Base-by-base conservation (phyloP, 2,113 vertebrate genomes). In the Xenopus borealis region DNA sequence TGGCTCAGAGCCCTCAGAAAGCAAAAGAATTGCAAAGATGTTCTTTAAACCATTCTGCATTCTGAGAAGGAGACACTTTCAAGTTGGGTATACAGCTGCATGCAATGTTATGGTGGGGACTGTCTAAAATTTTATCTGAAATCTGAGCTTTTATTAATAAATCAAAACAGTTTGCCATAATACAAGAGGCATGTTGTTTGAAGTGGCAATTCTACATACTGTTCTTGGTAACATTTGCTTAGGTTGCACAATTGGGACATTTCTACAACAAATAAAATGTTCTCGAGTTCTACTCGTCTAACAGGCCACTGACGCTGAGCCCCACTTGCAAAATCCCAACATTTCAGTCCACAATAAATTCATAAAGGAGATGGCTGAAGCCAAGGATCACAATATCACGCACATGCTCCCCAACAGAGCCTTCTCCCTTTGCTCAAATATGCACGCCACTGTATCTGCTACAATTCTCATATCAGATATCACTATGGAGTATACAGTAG, bases 121-220 rank as follows among this genome's bases (percentile, higher is more conserved):
- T 47, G 72, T 61, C 72, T 66, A n/a, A 66, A 27, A 45, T 68
- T 74, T 75, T 68, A 67, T 75, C 72, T 68, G 61, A 57, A 68
- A 75, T 75, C 65, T 75, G 65, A 53, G 45, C 72, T 68, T 75
- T 75, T 75, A 75, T 68, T 75, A 75, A 75, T 68, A 59, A 68
- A 75, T 14, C 47, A 45, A 45, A 66, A 57, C 63, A 44, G 50
- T 65, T 65, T 50, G 18, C 23, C 65, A 74, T 74, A 74, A 74
- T 44, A 52, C 57, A 58, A 75, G 65, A 75, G 52, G 72, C 33
- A 68, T 75, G 72, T 75, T 68, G 72, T 75, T 75, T 75, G 72
- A 75, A 75, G 72, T 68, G 57, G 62, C 16, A 44, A 40, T 61
- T 19, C 64, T 67, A 67, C 72, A 75, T 65, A 73, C 57, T 68